phyloP scores from a whole-genome alignment of 2,888 invertebrate genomes.

The Netelia fuscicornis region DNA sequence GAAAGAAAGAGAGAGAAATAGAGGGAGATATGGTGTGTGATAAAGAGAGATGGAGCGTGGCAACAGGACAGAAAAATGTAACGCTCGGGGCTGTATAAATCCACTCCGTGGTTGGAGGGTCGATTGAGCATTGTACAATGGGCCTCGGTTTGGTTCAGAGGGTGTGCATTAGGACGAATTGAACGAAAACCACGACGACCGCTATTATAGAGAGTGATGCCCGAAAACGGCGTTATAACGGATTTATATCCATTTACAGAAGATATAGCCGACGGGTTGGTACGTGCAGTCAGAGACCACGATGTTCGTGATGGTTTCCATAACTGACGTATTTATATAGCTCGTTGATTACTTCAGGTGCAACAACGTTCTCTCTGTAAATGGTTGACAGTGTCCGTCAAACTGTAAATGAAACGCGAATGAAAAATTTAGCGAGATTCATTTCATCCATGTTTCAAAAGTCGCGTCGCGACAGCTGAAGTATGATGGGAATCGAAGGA shows the following conservation, averaged over 20 bases:
- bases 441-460: too few species aligned
- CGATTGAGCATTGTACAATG: constrained; percentile 59
- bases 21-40: constrained; percentile 40
- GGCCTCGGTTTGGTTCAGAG: constrained; percentile 53
- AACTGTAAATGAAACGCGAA: neutral
- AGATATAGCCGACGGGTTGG: neutral
- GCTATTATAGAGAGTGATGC: constrained; percentile 40
- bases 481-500: too few species aligned
- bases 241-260: constrained; percentile 48
- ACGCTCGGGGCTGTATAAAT: constrained; percentile 56
- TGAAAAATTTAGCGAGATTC: neutral
- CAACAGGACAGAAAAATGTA: constrained; percentile 59
- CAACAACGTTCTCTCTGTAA: neutral
- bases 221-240: constrained; percentile 63
- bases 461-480: too few species aligned
- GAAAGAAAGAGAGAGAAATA: constrained; percentile 42
- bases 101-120: constrained; percentile 47
- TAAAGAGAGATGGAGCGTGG: constrained; percentile 49
- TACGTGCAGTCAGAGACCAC: neutral
- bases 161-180: constrained; percentile 55
- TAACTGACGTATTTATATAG: neutral
- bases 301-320: neutral
- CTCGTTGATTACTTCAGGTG: neutral
- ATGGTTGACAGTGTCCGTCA: neutral
- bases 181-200: constrained; percentile 52